Base-by-base conservation (phyloP, 1,140 invertebrate species). In the Heliconius congener region DNA sequence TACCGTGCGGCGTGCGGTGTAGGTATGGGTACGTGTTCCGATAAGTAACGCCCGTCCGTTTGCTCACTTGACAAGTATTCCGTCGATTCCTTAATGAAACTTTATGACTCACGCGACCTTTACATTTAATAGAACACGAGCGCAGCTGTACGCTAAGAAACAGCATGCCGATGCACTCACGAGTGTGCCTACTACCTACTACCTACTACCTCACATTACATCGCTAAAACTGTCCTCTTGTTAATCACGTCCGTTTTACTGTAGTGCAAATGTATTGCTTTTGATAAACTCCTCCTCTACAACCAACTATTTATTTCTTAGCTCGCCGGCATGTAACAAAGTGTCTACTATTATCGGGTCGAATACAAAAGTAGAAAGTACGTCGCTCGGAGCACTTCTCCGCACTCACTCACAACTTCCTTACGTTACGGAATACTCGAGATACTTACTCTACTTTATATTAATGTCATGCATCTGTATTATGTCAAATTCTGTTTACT, bases 1-100 rank as follows among this genome's bases (percentile, higher is more conserved):
- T 27, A 8, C 37, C 3, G 30, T n/a, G 16, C 74, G 13, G 50
- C 42, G 6, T 5, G 34, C 34, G 34, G 34, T 6, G 34, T 37
- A 37, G 34, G 34, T 37, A 8, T 37, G 34, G 6, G 13, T 37
- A 57, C 16, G 18, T 4, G 46, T 39, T 11, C 13, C 73, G 50
- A 74, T 60, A 55, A 60, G 23, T 23, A 23, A 23, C 39, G 55
- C 34, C 9, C 8, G 70, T 27, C 30, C 18, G 9, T 19, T 57
- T 57, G 9, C 30, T 74, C 42, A 19, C 73, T n/a, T 18, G 27
- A 57, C 18, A 75, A 37, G 66, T 75, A 75, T 42, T 23, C 42
- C n/a, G 42, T 76, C 57, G 57, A 42, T 66, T 55, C 74, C 37
- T 50, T 18, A 55, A 50, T 50, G 27, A 37, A 66, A 76, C 74